Percentiles rank a stretch among this genome's conserved stretches.
These are phyloP conservation scores for Leptinotarsa haldemani DNA, from an alignment of 2,888 invertebrate genomes.

Conservation along the genomic window DNA sequence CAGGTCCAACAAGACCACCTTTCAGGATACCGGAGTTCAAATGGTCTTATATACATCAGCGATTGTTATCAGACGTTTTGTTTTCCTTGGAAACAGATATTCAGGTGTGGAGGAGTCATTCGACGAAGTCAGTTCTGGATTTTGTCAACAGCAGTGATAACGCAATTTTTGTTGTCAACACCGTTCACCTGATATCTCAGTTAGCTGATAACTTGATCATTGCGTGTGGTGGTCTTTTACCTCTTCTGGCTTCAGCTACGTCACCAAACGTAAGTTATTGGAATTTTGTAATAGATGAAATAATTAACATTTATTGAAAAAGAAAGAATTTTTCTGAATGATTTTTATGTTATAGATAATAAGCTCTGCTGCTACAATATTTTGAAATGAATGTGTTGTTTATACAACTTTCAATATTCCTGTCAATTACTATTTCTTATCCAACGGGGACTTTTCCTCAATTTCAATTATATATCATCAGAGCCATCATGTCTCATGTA, in stretches of 20 bases:
- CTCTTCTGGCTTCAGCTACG: conserved; percentile 96
- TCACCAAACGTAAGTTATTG: conserved; percentile 90
- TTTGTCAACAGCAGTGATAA: conserved; percentile 99
- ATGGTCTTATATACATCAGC: conserved; percentile 99
- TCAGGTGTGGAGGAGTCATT: conserved; percentile 91
- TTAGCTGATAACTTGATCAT: conserved; percentile 98
- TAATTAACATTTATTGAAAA: no score
- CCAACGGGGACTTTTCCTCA: no score
- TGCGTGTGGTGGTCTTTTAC: conserved; percentile 96
- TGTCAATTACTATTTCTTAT: no score
- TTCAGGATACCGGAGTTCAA: conserved; percentile 99
- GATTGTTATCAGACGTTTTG: conserved; percentile 93
- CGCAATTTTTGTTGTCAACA: conserved; percentile 99
- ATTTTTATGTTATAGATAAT: no score
- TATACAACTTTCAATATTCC: no score
- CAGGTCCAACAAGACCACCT: conserved; percentile 92
- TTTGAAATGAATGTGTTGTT: no score
- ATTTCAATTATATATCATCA: no score
- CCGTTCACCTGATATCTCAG: conserved; percentile 98
- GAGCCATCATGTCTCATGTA: no score
- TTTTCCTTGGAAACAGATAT: conserved; percentile 98
- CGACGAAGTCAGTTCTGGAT: conserved; percentile 96
- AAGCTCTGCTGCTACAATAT: no score
- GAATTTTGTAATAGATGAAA: not conserved
- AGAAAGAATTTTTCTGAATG: no score